Conservation (phyloP, 2,888 invertebrate species). For the Lasioglossum vierecki region DNA sequence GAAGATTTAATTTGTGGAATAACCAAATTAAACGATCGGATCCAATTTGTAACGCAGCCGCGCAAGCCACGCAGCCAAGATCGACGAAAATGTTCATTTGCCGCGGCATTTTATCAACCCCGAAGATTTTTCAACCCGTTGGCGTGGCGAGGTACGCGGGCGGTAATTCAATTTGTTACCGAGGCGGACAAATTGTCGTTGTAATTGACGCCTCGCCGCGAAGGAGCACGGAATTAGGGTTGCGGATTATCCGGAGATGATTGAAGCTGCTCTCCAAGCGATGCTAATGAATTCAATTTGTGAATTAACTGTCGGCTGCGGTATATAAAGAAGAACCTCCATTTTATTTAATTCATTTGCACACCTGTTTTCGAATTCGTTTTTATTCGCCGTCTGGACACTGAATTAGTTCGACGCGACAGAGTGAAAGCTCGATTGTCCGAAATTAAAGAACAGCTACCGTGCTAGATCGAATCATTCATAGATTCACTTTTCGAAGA, state of each 20-base stretch:
- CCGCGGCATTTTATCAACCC: not conserved
- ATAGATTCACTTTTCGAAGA: no score
- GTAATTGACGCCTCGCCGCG: not conserved
- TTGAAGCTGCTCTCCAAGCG: not conserved
- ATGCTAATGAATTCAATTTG: not conserved
- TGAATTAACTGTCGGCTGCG: not conserved
- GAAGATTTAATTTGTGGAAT: no score
- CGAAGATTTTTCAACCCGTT: not conserved
- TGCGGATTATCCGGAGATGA: not conserved
- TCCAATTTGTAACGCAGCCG: no score
- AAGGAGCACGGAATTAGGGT: not conserved
- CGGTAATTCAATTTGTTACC: conserved; percentile 9
- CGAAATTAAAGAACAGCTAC: no score
- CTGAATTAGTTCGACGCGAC: not conserved
- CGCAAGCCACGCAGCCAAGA: no score
- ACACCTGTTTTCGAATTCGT: not conserved
- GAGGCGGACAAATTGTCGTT: not conserved
- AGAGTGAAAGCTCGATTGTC: no score
- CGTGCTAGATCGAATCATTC: no score
- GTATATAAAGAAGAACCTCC: not conserved
- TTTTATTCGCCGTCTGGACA: not conserved
- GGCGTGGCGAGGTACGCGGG: not conserved
- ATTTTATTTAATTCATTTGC: not conserved
- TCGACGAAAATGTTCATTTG: not conserved
- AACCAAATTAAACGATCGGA: no score